Base-by-base conservation (phyloP, 2,797 vertebrate genomes). In the Cossypha niveicapilla region DNA sequence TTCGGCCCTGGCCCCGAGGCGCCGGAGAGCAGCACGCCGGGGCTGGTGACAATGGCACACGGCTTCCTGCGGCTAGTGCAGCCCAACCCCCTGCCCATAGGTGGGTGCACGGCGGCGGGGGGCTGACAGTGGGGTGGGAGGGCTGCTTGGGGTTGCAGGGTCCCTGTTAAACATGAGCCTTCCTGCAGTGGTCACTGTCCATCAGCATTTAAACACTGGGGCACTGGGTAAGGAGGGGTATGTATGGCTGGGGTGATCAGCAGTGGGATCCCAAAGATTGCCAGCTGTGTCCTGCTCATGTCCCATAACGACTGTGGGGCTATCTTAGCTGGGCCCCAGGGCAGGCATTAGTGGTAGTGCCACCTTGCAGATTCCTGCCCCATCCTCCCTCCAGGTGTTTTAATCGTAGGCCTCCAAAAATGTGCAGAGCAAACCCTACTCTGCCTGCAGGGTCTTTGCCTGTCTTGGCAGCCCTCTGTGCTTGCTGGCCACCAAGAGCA, bases 1-100 rank as follows among this genome's bases (percentile, higher is more conserved):
- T 98, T 98, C 9, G 30, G 87, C 24, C 37, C 83, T 4, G 58
- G 47, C 3, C 84, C 30, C 2, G 19, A 30, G 44, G 76, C 57
- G 0, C 93, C 96, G 5, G 15, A 8, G 27, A 74, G 89, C 15
- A 83, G 47, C 63, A 79, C 83, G 11, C 86, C 79, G 0, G 98
- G 98, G 50, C 91, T 98, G 93, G 84, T 96, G 30, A 18, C 67
- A 25, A 94, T 98, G 79, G 98, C 98, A 30, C 97, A 97, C 6
- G 98, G 97, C 37, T 99, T 99, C 95, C 97, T 99, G 74, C 50
- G 75, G 79, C 94, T 98, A 13, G 98, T 99, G 67, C 98, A 99
- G 96, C 98, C 98, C 34, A 98, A 98, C 3, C 28, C 91, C 7
- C 98, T 99, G 92, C 98, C 98, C 28, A 2, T 48, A 97, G 98